Evolutionary conservation across 2,888 invertebrate genomes (phyloP).

Genomic region (Athalia circularis): DNA sequence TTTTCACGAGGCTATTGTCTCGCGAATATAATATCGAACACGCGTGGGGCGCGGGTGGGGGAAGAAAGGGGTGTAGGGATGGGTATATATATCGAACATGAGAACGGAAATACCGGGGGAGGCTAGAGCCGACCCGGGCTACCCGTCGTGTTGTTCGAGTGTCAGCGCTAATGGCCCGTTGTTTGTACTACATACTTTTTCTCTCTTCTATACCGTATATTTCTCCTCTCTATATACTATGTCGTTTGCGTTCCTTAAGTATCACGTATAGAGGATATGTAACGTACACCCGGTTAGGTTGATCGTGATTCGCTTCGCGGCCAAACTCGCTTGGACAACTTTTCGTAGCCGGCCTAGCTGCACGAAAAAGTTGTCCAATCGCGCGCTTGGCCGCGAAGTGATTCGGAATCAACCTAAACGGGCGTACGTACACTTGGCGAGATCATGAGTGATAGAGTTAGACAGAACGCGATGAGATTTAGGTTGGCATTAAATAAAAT

Average conservation of each 20-base stretch:
- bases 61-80: slow-evolving; percentile 5
- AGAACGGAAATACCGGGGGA: slow-evolving; percentile 6
- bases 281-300: too few relatives aligned
- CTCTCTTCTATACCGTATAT: slow-evolving; percentile 13
- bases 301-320: too few relatives aligned
- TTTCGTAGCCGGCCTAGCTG: too few relatives aligned
- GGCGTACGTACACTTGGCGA: too few relatives aligned
- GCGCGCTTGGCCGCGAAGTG: too few relatives aligned
- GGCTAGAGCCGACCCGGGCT: slow-evolving; percentile 11
- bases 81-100: background rate
- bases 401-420: too few relatives aligned
- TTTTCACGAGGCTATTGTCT: slow-evolving; percentile 14
- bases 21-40: slow-evolving; percentile 35
- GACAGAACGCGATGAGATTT: too few relatives aligned
- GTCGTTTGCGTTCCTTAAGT: background rate
- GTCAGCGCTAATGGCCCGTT: slow-evolving; percentile 39
- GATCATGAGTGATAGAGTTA: too few relatives aligned
- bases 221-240: background rate
- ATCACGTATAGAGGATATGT: too few relatives aligned
- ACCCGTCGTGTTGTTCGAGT: slow-evolving; percentile 39
- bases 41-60: background rate
- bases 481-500: too few relatives aligned
- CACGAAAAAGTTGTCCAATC: too few relatives aligned
- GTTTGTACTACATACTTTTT: slow-evolving; percentile 41
- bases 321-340: too few relatives aligned